Percentiles rank a stretch among this genome's conserved stretches.
phyloP scores from a whole-genome alignment of 2,888 invertebrate genomes.

The Epinotia ramella region DNA sequence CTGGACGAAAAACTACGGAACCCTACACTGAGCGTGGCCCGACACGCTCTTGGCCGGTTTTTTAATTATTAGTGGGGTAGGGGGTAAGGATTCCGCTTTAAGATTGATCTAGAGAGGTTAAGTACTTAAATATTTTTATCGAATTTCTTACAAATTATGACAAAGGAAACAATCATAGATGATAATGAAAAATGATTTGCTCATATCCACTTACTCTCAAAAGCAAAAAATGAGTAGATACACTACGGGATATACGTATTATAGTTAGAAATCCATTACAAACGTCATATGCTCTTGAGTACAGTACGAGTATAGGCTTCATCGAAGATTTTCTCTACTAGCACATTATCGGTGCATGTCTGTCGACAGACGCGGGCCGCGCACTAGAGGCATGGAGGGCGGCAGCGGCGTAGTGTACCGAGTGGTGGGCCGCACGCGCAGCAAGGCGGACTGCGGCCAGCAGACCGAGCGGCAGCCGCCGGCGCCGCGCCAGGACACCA shows the following conservation, averaged over 20 bases:
- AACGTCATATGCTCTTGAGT: not conserved
- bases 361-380: constrained; percentile 81
- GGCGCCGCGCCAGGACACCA: constrained; percentile 77
- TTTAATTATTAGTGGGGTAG: not conserved
- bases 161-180: not conserved
- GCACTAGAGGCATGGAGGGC: constrained; percentile 84
- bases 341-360: not conserved
- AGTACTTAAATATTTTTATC: not conserved
- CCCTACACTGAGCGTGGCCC: too few relatives aligned
- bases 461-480: constrained; percentile 78
- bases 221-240: too few relatives aligned
- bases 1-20: too few relatives aligned
- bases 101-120: not conserved
- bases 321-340: not conserved
- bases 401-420: constrained; percentile 84
- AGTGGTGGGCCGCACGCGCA: constrained; percentile 79
- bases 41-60: too few relatives aligned
- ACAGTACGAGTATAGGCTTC: not conserved
- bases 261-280: not conserved
- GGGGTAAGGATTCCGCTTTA: not conserved
- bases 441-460: constrained; percentile 81
- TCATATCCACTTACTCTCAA: constrained; percentile 8
- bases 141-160: not conserved
- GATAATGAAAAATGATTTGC: not conserved
- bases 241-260: too few relatives aligned